Conservation (phyloP, 2,113 vertebrate species). For the Brevimyrus niger region DNA sequence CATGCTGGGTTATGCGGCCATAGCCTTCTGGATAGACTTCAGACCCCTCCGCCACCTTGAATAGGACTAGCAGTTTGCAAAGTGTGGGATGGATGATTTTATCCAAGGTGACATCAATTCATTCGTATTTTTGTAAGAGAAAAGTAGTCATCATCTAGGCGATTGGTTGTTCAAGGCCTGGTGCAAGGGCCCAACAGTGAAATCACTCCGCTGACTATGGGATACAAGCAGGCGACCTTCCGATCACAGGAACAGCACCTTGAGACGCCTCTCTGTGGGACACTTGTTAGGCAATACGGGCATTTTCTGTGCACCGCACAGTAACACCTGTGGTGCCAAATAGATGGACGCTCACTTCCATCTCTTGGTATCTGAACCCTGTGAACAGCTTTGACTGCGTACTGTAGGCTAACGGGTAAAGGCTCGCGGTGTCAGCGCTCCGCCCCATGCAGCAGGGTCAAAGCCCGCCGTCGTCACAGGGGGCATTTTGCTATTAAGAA, state of each 20-base stretch:
- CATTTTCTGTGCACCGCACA: neutral
- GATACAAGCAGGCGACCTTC: neutral
- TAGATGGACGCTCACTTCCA: too few relatives aligned
- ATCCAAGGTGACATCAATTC: neutral
- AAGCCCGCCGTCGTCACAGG: neutral
- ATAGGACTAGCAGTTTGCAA: neutral
- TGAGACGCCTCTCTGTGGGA: neutral
- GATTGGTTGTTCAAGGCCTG: neutral
- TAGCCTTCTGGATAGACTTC: neutral
- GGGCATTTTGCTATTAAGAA: neutral
- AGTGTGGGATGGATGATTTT: neutral
- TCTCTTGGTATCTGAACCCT: too few relatives aligned
- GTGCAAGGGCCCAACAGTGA: neutral
- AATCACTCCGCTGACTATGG: neutral
- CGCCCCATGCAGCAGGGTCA: neutral
- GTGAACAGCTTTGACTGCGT: neutral
- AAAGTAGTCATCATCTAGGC: neutral
- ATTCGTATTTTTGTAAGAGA: neutral
- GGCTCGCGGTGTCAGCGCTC: neutral
- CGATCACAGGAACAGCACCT: neutral
- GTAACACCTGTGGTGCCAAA: neutral
- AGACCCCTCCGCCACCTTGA: neutral
- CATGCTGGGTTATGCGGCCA: neutral
- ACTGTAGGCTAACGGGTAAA: neutral
- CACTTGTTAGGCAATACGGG: neutral